phyloP scores from a whole-genome alignment of 64 coral and sea anemone genomes.

The Anthopleura sola region DNA sequence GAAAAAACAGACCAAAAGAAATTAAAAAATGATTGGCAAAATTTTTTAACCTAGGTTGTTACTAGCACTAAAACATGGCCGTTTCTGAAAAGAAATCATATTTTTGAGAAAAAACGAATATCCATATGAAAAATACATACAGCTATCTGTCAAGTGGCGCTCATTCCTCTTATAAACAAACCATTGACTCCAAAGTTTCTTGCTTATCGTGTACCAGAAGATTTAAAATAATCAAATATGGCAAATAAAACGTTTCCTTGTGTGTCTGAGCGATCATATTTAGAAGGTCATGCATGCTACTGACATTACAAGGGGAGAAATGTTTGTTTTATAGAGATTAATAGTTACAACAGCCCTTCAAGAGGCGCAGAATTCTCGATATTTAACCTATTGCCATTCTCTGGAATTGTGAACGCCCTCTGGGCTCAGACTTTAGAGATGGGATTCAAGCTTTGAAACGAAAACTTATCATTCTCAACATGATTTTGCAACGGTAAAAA shows the following conservation, averaged over 20 bases:
- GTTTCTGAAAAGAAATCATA: too few relatives aligned
- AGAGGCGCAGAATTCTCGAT: background rate
- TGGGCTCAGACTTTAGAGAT: background rate
- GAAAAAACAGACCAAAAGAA: background rate
- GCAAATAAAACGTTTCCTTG: background rate
- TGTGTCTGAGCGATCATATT: slow-evolving; percentile 2
- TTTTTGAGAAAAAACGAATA: background rate
- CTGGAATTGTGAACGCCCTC: background rate
- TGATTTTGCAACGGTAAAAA: background rate
- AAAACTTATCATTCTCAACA: too few relatives aligned
- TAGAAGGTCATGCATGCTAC: background rate
- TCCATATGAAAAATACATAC: background rate
- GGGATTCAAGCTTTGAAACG: background rate
- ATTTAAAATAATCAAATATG: slow-evolving; percentile 16
- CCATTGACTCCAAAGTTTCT: background rate
- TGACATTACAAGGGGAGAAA: slow-evolving; percentile 12
- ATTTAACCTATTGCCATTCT: background rate
- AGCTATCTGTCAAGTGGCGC: background rate
- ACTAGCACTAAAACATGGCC: background rate
- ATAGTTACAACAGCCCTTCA: slow-evolving; percentile 1
- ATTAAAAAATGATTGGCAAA: background rate
- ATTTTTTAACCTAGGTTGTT: background rate
- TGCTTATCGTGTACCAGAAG: slow-evolving; percentile 3
- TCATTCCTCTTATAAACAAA: background rate
- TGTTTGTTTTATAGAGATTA: slow-evolving; percentile 9